A percentile compares a stretch with the other conserved stretches of the same genome.
Evolutionary conservation across 2,888 invertebrate species (phyloP).

Genomic region (Orchesella flavescens): DNA sequence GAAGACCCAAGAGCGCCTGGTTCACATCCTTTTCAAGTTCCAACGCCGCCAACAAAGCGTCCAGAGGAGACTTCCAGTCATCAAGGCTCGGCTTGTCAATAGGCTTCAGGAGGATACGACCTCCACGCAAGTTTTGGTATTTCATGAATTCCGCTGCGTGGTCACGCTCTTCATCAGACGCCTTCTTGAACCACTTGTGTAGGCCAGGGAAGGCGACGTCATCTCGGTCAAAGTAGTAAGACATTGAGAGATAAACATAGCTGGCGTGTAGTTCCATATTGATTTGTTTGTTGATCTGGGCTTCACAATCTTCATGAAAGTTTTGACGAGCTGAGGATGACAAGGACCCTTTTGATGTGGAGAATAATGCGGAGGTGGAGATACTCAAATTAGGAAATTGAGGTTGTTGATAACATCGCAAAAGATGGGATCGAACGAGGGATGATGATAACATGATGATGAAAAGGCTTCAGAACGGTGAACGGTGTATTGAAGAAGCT

Average conservation of each 20-base stretch:
- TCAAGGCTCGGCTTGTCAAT: constrained; percentile 79
- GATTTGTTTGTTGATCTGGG: constrained; percentile 82
- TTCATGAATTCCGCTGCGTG: constrained; percentile 85
- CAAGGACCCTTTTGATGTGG: constrained; percentile 66
- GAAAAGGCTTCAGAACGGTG: no score
- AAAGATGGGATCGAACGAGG: no score
- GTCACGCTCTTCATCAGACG: constrained; percentile 85
- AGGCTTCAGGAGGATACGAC: constrained; percentile 80
- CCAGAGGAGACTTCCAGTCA: constrained; percentile 82
- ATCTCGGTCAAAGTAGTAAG: constrained; percentile 86
- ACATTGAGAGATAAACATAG: constrained; percentile 85
- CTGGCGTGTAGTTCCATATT: constrained; percentile 84
- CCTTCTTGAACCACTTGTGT: constrained; percentile 82
- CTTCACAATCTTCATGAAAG: constrained; percentile 80
- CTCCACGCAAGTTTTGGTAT: constrained; percentile 86
- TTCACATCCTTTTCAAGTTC: constrained; percentile 86
- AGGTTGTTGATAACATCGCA: no score
- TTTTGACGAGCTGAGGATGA: constrained; percentile 82
- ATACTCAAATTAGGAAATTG: background rate
- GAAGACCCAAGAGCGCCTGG: constrained; percentile 77
- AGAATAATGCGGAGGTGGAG: constrained; percentile 30
- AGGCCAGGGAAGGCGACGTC: constrained; percentile 85
- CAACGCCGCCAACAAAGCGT: constrained; percentile 84
- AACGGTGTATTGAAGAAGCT: no score
- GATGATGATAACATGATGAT: no score